Conservation (phyloP, 2,888 invertebrate genomes). For the Scelioninae gen. 1 region DNA sequence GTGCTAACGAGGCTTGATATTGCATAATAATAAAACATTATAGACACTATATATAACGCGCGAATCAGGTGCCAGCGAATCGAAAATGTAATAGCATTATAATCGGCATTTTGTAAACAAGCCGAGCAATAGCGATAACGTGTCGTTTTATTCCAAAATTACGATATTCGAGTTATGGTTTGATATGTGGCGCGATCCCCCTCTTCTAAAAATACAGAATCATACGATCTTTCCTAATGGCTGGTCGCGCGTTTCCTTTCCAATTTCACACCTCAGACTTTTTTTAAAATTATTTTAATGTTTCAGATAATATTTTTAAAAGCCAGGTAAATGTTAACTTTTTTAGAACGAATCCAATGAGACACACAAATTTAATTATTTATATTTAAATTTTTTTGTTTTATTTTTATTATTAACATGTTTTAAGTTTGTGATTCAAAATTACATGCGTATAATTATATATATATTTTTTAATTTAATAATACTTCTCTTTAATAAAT, state of each 20-base stretch:
- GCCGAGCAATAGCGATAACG: constrained; percentile 8
- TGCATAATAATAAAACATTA: constrained; percentile 42
- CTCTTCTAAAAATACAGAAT: neutral
- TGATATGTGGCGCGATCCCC: constrained; percentile 41
- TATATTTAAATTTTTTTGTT: too few species aligned
- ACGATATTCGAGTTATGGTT: constrained; percentile 22
- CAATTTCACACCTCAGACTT: constrained; percentile 33
- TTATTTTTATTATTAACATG: too few species aligned
- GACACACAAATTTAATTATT: too few species aligned
- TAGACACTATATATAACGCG: constrained; percentile 25
- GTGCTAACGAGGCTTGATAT: constrained; percentile 6
- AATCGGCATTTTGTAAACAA: constrained; percentile 10
- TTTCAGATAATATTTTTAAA: too few species aligned
- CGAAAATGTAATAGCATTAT: constrained; percentile 21
- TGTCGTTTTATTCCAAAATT: constrained; percentile 36
- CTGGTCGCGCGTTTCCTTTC: neutral
- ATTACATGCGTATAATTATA: too few species aligned
- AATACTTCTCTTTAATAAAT: too few species aligned
- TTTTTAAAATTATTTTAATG: too few species aligned
- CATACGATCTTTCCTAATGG: constrained; percentile 21
- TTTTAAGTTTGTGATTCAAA: too few species aligned
- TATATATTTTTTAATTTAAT: too few species aligned
- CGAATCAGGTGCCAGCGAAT: constrained; percentile 32
- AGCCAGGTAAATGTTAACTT: too few species aligned
- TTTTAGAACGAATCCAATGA: too few species aligned